Conservation (phyloP, 2,888 invertebrate genomes). For the Cryptophagus acutangulus region DNA sequence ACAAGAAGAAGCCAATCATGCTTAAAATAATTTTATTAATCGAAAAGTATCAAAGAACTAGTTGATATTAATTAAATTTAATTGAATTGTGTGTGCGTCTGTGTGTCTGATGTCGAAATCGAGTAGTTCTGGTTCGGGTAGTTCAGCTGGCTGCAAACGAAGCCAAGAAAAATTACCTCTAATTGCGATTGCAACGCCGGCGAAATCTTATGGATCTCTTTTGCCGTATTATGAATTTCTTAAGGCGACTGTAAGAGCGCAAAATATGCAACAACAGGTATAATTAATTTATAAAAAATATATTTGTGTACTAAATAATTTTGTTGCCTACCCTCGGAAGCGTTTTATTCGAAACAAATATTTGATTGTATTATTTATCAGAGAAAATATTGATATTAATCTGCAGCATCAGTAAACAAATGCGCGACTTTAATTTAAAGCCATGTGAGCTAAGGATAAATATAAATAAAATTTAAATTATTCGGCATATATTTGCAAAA, state of each 20-base stretch:
- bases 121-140: conserved; percentile 18
- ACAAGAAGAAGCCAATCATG: no score
- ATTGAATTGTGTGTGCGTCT: neutral
- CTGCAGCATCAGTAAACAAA: no score
- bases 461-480: no score
- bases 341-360: conserved; percentile 4
- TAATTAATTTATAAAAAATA: no score
- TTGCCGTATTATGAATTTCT: conserved; percentile 60
- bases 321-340: conserved; percentile 3
- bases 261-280: conserved; percentile 36
- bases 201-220: conserved; percentile 58
- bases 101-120: conserved; percentile 20
- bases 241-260: conserved; percentile 49
- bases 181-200: conserved; percentile 35
- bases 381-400: no score
- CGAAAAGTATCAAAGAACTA: no score
- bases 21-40: no score
- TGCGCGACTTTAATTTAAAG: no score
- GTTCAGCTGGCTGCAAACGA: conserved; percentile 9
- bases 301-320: no score
- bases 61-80: no score
- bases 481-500: no score
- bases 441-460: no score
- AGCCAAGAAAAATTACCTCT: conserved; percentile 38
- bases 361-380: conserved; percentile 5